Base-by-base conservation (phyloP, 2,888 invertebrate genomes). In the Harmothoe impar region DNA sequence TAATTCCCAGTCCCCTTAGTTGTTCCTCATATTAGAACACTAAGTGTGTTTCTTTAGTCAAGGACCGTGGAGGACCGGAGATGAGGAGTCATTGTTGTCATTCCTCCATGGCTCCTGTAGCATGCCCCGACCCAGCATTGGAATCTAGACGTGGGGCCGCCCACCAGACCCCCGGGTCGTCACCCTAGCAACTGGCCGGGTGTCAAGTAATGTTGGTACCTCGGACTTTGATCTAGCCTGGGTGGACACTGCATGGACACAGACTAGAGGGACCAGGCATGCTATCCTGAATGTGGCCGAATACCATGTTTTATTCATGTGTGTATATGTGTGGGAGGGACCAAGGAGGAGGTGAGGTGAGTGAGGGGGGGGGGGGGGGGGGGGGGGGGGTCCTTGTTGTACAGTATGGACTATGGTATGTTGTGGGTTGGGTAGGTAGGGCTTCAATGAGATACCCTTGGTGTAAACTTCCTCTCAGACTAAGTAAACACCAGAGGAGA, bases 241-340 rank as follows among this genome's bases (percentile, higher is more conserved):
- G 43, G 3, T 17, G 35, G 77, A 77, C 77, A 29, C 7, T n/a
- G 62, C 15, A 10, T 0, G 3, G 29, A 29, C 29, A 10, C 15
- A 7, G 29, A 29, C 29, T 72, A 29, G 1, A 29, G 29, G 20
- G 72, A 29, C 25, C 35, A 35, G 35, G 20, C 81, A 81, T 33
- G 81, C 25, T 81, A 7, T 7, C 20, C 81, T 81, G 5, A 35
- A 81, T 33, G 35, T 20, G 43, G 35, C 43, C 43, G n/a, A 33
- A 81, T 81, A 81, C 81, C 81, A 81, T 81, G 81, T 20, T 81
- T 81, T 81, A 81, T 81, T 33, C 81, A 81, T 81, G 43, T 17
- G 77, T 17, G 72, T n/a, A 62, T 20, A 62, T 20, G 35, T 78
- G 31, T 29, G 31, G 25, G 33, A 78, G 78, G 31, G 78, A 5